Conservation (phyloP, 2,888 invertebrate species). For the Leucophenga maculata region DNA sequence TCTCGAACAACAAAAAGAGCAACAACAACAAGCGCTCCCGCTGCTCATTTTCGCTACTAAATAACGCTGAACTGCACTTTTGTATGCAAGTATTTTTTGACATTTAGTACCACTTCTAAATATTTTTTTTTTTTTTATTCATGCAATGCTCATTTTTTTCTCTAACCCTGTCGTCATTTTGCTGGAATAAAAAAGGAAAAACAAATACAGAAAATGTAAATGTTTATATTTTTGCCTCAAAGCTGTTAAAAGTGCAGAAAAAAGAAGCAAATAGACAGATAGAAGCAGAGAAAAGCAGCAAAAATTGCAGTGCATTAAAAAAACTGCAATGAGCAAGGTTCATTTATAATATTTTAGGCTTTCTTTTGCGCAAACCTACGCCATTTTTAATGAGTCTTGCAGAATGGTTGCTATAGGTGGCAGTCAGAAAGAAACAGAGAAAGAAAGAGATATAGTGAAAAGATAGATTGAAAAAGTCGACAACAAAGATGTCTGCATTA, state of each 20-base stretch:
- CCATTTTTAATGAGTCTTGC: background rate
- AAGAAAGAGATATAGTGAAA: background rate
- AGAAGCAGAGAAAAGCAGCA: too few species aligned
- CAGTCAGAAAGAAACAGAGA: background rate
- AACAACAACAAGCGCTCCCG: slow-evolving; percentile 29
- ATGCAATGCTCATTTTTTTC: too few species aligned
- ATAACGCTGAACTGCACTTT: slow-evolving; percentile 44
- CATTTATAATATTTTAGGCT: slow-evolving; percentile 20
- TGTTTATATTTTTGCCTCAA: slow-evolving; percentile 19
- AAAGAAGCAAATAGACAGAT: slow-evolving; percentile 9
- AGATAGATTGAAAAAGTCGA: background rate
- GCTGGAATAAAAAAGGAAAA: background rate
- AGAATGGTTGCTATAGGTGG: background rate
- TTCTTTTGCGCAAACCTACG: background rate
- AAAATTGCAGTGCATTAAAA: slow-evolving; percentile 11
- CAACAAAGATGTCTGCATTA: slow-evolving; percentile 1
- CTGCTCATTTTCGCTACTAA: slow-evolving; percentile 64
- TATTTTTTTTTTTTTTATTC: background rate
- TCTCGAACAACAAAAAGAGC: slow-evolving; percentile 4
- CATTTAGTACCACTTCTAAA: slow-evolving; percentile 1
- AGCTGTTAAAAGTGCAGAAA: slow-evolving; percentile 8
- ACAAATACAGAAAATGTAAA: background rate
- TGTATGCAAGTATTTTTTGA: slow-evolving; percentile 21
- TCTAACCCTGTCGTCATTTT: background rate
- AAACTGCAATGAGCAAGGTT: slow-evolving; percentile 24